Evolutionary conservation across 2,888 invertebrate species (phyloP).

Genomic region (Plebejus melissa): DNA sequence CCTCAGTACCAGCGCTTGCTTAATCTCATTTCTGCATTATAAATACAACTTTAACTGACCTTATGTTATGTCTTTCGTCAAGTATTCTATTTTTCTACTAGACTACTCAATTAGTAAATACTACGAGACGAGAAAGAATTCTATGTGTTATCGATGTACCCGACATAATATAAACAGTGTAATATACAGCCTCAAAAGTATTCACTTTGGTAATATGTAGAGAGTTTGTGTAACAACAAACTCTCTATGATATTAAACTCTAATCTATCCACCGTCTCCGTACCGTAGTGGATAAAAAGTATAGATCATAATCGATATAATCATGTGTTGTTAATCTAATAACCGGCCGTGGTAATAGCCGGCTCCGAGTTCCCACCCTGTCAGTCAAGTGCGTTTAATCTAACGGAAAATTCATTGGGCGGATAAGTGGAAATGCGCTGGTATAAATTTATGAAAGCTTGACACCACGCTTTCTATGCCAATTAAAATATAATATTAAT

Average conservation of each 20-base stretch:
- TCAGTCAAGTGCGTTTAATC: slow-evolving; percentile 17
- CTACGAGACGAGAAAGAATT: background rate
- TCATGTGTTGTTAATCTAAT: slow-evolving; percentile 2
- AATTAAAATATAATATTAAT: slow-evolving; percentile 21
- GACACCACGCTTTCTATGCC: slow-evolving; percentile 13
- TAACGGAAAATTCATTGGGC: slow-evolving; percentile 8
- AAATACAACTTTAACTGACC: slow-evolving; percentile 39
- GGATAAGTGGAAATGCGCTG: slow-evolving; percentile 16
- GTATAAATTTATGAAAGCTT: slow-evolving; percentile 18
- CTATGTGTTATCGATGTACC: background rate
- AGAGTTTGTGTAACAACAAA: no score
- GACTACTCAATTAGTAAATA: background rate
- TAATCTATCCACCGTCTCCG: background rate
- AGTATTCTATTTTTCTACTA: background rate
- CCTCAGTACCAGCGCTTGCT: slow-evolving; percentile 39
- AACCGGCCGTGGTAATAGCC: background rate
- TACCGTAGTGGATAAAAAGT: background rate
- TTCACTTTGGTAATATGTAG: background rate
- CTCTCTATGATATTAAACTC: no score
- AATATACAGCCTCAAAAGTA: background rate
- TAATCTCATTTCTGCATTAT: slow-evolving; percentile 44
- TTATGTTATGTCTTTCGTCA: background rate
- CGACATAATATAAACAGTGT: background rate
- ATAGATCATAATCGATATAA: background rate
- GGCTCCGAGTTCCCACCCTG: background rate